Base-by-base conservation (phyloP, 2,888 invertebrate species). In the Flexamia atlantica region DNA sequence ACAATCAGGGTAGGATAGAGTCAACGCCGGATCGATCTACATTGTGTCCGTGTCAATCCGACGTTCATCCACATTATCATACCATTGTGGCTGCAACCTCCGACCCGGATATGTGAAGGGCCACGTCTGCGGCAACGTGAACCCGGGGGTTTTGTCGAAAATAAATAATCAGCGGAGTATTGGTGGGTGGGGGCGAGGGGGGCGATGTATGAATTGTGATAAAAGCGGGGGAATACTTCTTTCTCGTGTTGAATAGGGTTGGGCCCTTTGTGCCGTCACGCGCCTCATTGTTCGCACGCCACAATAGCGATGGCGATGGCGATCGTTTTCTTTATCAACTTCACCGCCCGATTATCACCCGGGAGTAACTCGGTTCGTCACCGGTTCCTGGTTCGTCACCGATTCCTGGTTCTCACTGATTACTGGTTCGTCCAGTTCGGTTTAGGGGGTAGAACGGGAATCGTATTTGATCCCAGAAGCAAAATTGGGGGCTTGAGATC, bases 251-350 rank as follows among this genome's bases (percentile, higher is more conserved):
- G 84, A 84, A 84, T 81, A 81, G 84, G 53, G 74, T 46, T 14
- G 74, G 85, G 81, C 60, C 85, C 82, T 85, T 85, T 85, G 85
- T 85, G 40, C 76, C 82, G 85, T 83, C 85, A 85, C 85, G 85
- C 85, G 83, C 84, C 64, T 36, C 32, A 60, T 81, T 80, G 84
- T 84, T 85, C 85, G 85, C 85, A 85, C 85, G 84, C 80, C 81
- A 84, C 68, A 30, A 28, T 83, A 85, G n/a, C 85, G 85, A 85
- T 85, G 76, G 46, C 76, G 32, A 70, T 40, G 85, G 60, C 85
- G 83, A 85, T 85, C 85, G 84, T 85, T 85, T 85, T 84, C 84
- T 84, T 84, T 84, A 84, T 84, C 84, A 84, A 84, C 81, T 84
- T 84, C 84, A 84, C 81, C 81, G 81, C 84, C 72, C 84, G 84